Evolutionary conservation across 1,140 invertebrate species (phyloP), one percentile per base, ranked within the genome.

Genomic region (Choristoneura fumiferana): DNA sequence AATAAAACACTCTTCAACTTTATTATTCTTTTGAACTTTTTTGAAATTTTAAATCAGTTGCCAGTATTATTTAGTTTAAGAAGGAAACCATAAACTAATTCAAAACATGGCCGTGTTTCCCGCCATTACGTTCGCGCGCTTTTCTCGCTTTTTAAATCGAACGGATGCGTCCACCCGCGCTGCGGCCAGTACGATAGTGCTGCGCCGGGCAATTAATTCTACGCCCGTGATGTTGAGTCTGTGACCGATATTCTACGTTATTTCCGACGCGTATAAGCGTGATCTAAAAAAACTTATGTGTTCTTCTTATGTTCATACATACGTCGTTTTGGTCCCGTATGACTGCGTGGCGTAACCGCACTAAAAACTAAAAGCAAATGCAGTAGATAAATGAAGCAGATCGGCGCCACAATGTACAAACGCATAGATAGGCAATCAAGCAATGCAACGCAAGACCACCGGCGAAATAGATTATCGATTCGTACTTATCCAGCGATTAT

Each of bases 171-270:
- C 78, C 83, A 83, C 83, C 60, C 81, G 80, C 76, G 73, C 66
- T 66, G 64, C 75, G 78, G 69, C 74, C 81, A 69, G 62, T 70
- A 72, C 80, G 78, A 77, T 86, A 84, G 81, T 85, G 84, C 58
- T 83, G 79, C 71, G 73, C 79, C 63, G 36, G 39, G 34, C 54
- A 87, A 87, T 87, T 87, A 87, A 85, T 78, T 71, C 70, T 71
- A 75, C 77, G 75, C 78, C 83, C 81, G 73, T 72, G 75, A 71
- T 62, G 69, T 78, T 76, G 80, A 78, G 75, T 84, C 78, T 62
- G 62, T 87, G 83, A 88, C 85, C 85, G 85, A 88, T 88, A 86
- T 88, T 84, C 83, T 63, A 73, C 76, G 80, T 88, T 88, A 88
- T 88, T 88, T 88, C 85, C 54, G 54, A 49, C 43, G 6, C 18